Percentiles rank a stretch among this genome's conserved stretches.
Conservation (phyloP, 2,113 vertebrate genomes). For the Platysternon megacephalum region DNA sequence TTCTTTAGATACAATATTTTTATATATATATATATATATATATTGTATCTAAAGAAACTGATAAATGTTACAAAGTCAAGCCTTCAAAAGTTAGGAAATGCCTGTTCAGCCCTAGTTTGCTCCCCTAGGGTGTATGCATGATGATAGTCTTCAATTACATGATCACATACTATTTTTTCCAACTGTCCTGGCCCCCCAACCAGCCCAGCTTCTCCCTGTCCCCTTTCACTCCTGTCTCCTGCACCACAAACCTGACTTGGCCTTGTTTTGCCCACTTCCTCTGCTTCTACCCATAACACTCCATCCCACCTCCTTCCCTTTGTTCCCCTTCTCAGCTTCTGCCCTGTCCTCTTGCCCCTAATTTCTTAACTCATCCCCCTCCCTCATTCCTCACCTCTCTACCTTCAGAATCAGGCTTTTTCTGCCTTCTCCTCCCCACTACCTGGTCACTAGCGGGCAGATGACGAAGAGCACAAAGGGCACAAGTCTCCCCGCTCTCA, state of each 20-base stretch:
- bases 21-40: rapidly evolving
- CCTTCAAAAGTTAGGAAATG: neutral
- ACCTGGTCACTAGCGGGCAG: neutral
- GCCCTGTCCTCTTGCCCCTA: neutral
- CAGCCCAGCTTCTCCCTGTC: neutral
- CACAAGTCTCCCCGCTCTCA: neutral
- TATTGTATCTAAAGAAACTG: neutral
- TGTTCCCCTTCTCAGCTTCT: neutral
- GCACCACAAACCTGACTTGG: neutral
- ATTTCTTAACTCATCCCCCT: neutral
- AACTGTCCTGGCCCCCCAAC: neutral
- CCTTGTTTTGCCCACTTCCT: neutral
- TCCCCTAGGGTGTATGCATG: neutral
- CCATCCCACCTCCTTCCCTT: neutral
- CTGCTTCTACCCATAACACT: neutral
- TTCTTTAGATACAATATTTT: too few species aligned
- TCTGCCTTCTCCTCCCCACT: neutral
- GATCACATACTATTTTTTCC: neutral
- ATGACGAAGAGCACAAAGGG: neutral
- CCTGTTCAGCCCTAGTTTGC: neutral
- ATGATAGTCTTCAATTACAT: neutral
- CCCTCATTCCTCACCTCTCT: neutral
- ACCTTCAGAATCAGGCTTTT: neutral
- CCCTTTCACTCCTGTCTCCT: neutral
- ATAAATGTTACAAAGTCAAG: neutral